Conservation (phyloP, 1,140 invertebrate species). For the Metaphire vulgaris region DNA sequence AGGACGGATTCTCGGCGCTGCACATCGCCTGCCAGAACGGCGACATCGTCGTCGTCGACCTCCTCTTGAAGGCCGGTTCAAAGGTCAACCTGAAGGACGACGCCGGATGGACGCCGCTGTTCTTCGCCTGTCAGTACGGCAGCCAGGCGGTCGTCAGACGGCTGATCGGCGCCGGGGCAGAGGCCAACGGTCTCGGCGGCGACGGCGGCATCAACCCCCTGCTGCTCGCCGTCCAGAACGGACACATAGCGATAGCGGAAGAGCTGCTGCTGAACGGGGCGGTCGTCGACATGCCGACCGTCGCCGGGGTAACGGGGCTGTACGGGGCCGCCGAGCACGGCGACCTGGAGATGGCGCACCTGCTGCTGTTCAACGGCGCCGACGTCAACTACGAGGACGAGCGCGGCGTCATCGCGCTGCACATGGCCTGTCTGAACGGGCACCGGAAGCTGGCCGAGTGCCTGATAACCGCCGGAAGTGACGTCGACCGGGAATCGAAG, state of each 20-base stretch:
- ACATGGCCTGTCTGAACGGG: conserved; percentile 28
- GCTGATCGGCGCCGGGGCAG: conserved; percentile 20
- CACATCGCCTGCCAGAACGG: conserved; percentile 30
- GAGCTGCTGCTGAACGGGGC: conserved; percentile 17
- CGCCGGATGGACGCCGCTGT: conserved; percentile 28
- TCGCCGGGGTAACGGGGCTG: conserved; percentile 20
- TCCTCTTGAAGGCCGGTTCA: conserved; percentile 22
- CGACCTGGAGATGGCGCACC: conserved; percentile 27
- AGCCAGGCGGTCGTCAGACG: conserved; percentile 20
- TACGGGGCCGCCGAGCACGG: conserved; percentile 26
- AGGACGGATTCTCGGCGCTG: conserved; percentile 26
- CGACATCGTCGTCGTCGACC: conserved; percentile 17
- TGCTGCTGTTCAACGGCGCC: conserved; percentile 30
- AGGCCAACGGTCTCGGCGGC: too few species aligned
- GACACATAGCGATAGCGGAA: conserved; percentile 26
- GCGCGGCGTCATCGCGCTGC: conserved; percentile 29
- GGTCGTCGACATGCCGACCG: conserved; percentile 17
- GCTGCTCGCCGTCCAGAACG: conserved; percentile 30
- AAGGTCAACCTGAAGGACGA: conserved; percentile 19
- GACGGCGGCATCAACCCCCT: conserved; percentile 19
- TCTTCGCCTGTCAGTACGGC: conserved; percentile 31
- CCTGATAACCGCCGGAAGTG: conserved; percentile 21
- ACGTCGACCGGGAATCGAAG: conserved; percentile 19
- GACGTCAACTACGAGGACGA: conserved; percentile 18
- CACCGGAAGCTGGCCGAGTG: conserved; percentile 28